phyloP scores from a whole-genome alignment of 2,113 vertebrate species.

The Cariama cristata region DNA sequence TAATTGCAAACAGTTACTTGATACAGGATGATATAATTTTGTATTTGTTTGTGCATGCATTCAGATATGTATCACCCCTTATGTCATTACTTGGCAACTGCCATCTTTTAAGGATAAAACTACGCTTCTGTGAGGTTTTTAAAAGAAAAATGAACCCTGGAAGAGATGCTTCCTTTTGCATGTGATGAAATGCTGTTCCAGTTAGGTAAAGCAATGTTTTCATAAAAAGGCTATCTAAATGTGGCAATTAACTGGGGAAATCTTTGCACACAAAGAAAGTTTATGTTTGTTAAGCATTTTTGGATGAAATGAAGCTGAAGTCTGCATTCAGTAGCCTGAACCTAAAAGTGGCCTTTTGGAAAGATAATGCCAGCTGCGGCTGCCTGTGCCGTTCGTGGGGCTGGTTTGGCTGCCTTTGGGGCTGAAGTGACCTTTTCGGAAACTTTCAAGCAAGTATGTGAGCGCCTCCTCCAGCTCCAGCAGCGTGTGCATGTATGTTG shows the following conservation, averaged over 20 bases:
- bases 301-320: background rate
- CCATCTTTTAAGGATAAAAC: background rate
- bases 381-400: background rate
- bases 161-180: background rate
- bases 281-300: background rate
- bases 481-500: background rate
- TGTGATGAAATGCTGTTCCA: background rate
- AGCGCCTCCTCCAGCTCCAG: background rate
- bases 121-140: background rate
- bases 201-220: background rate
- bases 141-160: background rate
- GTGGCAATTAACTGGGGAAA: background rate
- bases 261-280: background rate
- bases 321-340: background rate
- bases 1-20: constrained; percentile 10
- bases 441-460: background rate
- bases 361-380: constrained; percentile 4
- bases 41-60: background rate
- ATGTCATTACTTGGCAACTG: background rate
- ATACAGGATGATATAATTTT: background rate
- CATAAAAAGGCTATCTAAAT: background rate
- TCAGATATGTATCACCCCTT: background rate
- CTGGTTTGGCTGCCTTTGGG: constrained; percentile 43
- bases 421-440: constrained; percentile 29
- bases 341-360: constrained; percentile 26